Percentiles rank a stretch among this genome's conserved stretches.
phyloP scores from a whole-genome alignment of 2,113 vertebrate genomes.

The Micronycteris hirsuta region DNA sequence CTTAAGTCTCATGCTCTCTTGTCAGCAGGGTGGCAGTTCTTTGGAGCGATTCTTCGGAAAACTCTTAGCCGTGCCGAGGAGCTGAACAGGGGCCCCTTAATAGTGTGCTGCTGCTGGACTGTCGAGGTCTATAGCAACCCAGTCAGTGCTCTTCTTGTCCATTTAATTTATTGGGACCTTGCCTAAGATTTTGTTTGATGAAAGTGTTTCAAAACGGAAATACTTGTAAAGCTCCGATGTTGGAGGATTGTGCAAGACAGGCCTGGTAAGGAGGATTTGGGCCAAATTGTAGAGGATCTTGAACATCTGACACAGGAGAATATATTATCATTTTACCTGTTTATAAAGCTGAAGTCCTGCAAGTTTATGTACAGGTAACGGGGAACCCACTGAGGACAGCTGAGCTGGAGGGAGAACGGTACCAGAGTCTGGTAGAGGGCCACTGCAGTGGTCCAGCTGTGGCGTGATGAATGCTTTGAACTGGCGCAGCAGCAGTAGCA shows the following conservation, averaged over 20 bases:
- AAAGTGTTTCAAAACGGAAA: conserved; percentile 12
- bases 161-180: neutral
- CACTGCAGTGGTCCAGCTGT: rapidly evolving
- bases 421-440: neutral
- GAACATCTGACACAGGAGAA: neutral
- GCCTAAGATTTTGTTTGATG: neutral
- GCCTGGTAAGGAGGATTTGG: neutral
- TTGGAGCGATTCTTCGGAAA: neutral
- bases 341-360: neutral
- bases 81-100: rapidly evolving
- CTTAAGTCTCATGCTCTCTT: neutral
- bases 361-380: too few relatives aligned
- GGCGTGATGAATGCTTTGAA: neutral
- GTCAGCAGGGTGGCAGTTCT: rapidly evolving
- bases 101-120: neutral
- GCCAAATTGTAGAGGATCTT: neutral
- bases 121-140: neutral
- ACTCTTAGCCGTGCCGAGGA: neutral
- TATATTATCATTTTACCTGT: neutral
- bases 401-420: neutral
- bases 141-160: neutral
- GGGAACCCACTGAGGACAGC: neutral
- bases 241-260: neutral
- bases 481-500: neutral
- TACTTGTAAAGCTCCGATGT: neutral